Evolutionary conservation across 2,888 invertebrate species (phyloP).

Genomic region (Aethes cnicana): DNA sequence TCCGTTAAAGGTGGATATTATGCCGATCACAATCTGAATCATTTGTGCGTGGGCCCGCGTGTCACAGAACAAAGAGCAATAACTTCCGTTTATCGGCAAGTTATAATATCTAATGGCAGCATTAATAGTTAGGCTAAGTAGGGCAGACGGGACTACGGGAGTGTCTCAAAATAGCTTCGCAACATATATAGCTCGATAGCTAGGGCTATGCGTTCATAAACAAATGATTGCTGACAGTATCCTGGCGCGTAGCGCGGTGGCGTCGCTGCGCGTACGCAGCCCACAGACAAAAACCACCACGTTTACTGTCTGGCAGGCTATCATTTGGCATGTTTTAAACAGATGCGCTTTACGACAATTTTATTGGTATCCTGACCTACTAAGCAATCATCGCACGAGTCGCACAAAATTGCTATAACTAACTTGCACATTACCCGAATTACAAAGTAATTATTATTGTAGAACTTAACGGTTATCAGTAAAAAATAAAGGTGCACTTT

Average conservation of each 20-base stretch:
- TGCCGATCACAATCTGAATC: slow-evolving; percentile 15
- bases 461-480: too few species aligned
- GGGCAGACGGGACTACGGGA: slow-evolving; percentile 51
- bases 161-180: slow-evolving; percentile 63
- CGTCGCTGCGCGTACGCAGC: background rate
- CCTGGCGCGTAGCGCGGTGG: slow-evolving; percentile 42
- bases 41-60: slow-evolving; percentile 20
- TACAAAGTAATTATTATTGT: too few species aligned
- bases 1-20: slow-evolving; percentile 20
- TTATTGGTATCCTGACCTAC: slow-evolving; percentile 20
- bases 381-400: slow-evolving; percentile 8
- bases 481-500: too few species aligned
- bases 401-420: too few species aligned
- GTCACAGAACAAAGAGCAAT: slow-evolving; percentile 25
- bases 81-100: slow-evolving; percentile 27
- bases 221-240: slow-evolving; percentile 69
- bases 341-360: slow-evolving; percentile 24
- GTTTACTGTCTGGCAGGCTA: too few species aligned
- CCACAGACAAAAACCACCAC: too few species aligned
- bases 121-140: slow-evolving; percentile 45
- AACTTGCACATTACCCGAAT: too few species aligned
- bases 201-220: slow-evolving; percentile 63
- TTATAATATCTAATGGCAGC: slow-evolving; percentile 23
- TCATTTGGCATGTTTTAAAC: slow-evolving; percentile 1
- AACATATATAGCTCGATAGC: slow-evolving; percentile 53